Base-by-base conservation (phyloP, 2,888 invertebrate species). In the Hypercompe scribonia region DNA sequence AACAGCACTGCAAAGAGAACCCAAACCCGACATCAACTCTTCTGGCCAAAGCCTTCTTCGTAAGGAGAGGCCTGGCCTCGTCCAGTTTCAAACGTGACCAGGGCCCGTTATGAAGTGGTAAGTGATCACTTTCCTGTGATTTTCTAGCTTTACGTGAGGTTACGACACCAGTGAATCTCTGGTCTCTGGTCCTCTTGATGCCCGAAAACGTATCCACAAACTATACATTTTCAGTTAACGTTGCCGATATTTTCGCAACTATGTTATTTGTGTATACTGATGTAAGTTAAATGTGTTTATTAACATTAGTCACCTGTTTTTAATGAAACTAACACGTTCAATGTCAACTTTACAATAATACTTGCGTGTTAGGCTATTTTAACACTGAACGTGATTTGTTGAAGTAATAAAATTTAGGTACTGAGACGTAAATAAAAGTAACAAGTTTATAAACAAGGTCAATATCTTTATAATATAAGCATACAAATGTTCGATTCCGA, bases 301-400 rank as follows among this genome's bases (percentile, higher is more conserved):
- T 58, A 54, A 3, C 34, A 36, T 36, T 34, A 68, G 18, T n/a
- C 33, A 13, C 54, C 36, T 31, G 21, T 68, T 36, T 5, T 34
- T 34, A 68, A 68, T 58, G 42, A 69, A 63, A 61, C 31, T 63
- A 24, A 24, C 61, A 63, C 24, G 69, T 70, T 70, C 64, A 64
- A 65, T 64, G 70, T 70, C 46, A 54, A 50, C 50, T 54, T 68
- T 34, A 46, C 54, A 68, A 54, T 34, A 34, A 4, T 34, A 15
- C n/a, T 68, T 54, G 33, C 50, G 18, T 61, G 61, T 31, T 61
- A 61, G 61, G 61, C 5, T 61, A 61, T 61, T 61, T 61, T 31
- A 15, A 61, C 31, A 61, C 18, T 18, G 18, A 61, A 61, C 61
- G 61, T 61, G 61, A 18, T 31, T 61, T 61, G 50, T 67, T 67